Evolutionary conservation across 2,797 vertebrate species (phyloP), one percentile per base, ranked within the genome.

Genomic region (Sebastes hubbsi): DNA sequence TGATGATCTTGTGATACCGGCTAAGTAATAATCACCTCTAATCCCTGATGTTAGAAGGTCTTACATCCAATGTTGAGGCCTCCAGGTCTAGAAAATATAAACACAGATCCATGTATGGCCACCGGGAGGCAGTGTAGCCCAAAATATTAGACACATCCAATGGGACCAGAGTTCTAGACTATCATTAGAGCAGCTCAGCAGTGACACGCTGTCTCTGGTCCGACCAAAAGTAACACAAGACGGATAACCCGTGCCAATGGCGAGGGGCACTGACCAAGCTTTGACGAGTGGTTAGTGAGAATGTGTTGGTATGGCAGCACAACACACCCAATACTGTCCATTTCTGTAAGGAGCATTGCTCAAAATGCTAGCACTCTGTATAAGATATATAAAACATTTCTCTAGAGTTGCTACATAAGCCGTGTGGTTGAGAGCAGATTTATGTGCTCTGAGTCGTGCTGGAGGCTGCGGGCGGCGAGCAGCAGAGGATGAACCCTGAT

Each of bases 351-450:
- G 20, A 24, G 25, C n/a, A 54, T 13, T 75, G 42, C 8, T 75
- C n/a, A 36, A 84, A 77, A 70, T 59, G 49, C 46, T n/a, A 61
- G 12, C 62, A 73, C 63, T 72, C 34, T 67, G n/a, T 34, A 75
- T 62, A 10, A 72, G 78, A 76, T 69, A 60, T 32, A 54, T 55
- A 3, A 76, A 83, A 36, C 60, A 59, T 34, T 75, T 81, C 30
- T 83, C 67, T 46, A 6, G 27, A 80, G 75, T 55, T 81, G 70
- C 77, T 62, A 67, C 75, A 87, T 88, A 42, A 84, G 62, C 72
- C 55, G 14, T 88, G 90, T 80, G 89, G 92, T 86, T 85, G 9
- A 63, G 74, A 77, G 63, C 20, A 86, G 82, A 88, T 91, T 81
- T 85, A 89, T 66, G 59, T 75, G 68, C 72, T 68, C 52, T 67